These are phyloP conservation scores for Drosophila yakuba DNA, from an alignment of 1,140 invertebrate species.

Conservation along the genomic window DNA sequence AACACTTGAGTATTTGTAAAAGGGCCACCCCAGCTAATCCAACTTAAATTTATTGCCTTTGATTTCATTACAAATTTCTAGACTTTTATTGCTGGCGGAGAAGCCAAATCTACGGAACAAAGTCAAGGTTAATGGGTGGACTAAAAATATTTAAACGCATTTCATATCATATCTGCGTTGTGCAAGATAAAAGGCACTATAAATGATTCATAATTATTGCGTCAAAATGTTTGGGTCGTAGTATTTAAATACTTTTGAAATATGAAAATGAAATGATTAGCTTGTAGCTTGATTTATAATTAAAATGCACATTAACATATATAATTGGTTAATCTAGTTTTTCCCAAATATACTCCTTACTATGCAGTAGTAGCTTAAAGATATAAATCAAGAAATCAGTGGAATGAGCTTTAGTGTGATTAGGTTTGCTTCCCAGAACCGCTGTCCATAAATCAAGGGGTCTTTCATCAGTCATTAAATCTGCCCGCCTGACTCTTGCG, in stretches of 20 bases:
- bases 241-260: not conserved
- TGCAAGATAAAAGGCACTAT: conserved; percentile 7
- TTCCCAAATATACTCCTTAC: no score
- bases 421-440: conserved; percentile 11
- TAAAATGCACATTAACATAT: no score
- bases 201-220: conserved; percentile 1
- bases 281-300: not conserved
- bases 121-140: conserved; percentile 29
- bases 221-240: not conserved
- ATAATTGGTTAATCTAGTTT: not conserved
- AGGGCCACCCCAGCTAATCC: conserved; percentile 2
- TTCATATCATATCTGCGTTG: conserved; percentile 1
- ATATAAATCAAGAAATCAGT: not conserved
- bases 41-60: conserved; percentile 14
- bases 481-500: not conserved
- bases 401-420: not conserved
- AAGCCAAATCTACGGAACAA: conserved; percentile 25
- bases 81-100: conserved; percentile 13
- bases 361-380: not conserved
- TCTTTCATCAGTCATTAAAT: conserved; percentile 19
- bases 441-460: conserved; percentile 20
- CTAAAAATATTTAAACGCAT: conserved; percentile 22
- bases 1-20: conserved; percentile 22
- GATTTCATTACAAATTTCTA: conserved; percentile 7
- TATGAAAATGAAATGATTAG: not conserved